A percentile compares a stretch with the other conserved stretches of the same genome.
phyloP scores from a whole-genome alignment of 1,140 invertebrate genomes.

The Teleogryllus occipitalis region DNA sequence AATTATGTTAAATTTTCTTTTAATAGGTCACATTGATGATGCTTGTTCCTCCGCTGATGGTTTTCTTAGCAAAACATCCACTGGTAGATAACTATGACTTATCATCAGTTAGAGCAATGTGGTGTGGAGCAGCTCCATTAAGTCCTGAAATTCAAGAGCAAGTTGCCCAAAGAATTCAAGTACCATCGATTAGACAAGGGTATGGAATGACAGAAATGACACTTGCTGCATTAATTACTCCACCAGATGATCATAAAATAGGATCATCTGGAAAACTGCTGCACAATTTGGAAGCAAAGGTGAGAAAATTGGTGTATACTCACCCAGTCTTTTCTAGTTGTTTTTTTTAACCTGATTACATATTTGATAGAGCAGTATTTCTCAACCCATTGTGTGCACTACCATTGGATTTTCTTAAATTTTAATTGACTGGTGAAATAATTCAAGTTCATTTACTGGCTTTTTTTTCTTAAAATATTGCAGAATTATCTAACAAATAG shows the following conservation, averaged over 20 bases:
- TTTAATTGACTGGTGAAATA: too few species aligned
- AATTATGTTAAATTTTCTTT: neutral
- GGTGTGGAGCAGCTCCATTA: constrained; percentile 50
- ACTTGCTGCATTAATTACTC: constrained; percentile 34
- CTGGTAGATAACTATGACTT: constrained; percentile 51
- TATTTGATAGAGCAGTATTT: too few species aligned
- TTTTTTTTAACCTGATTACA: too few species aligned
- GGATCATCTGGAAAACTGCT: constrained; percentile 52
- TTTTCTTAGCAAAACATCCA: constrained; percentile 45
- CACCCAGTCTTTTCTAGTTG: too few species aligned
- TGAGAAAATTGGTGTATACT: constrained; percentile 37
- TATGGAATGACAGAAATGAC: constrained; percentile 65
- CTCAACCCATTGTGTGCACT: too few species aligned
- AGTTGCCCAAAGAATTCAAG: neutral
- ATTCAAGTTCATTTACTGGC: too few species aligned
- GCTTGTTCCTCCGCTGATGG: constrained; percentile 28
- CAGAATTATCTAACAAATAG: too few species aligned
- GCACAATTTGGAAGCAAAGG: constrained; percentile 44
- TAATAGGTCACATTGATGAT: constrained; percentile 26
- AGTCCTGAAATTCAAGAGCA: constrained; percentile 20
- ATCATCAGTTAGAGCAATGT: constrained; percentile 44
- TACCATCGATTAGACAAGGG: constrained; percentile 37
- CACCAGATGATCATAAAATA: constrained; percentile 32
- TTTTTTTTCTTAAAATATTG: too few species aligned
- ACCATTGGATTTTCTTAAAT: too few species aligned